Percentiles rank a stretch among this genome's conserved stretches.
Evolutionary conservation across 1,140 invertebrate species (phyloP).

Genomic region (Solenopsis fugax): DNA sequence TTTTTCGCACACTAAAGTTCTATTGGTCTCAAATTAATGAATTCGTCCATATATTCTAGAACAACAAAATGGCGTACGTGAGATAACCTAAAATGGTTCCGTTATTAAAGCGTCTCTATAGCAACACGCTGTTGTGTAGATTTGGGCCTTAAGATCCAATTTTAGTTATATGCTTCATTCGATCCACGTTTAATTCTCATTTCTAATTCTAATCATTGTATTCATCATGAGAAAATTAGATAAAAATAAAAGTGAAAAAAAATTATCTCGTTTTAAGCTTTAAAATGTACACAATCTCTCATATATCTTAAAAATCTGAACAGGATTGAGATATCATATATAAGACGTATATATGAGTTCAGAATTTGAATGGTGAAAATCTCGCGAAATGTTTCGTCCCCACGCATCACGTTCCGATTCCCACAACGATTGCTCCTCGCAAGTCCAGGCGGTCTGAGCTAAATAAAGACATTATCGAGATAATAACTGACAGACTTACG

Average conservation of each 20-base stretch:
- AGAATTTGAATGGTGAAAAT: neutral
- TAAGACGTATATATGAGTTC: neutral
- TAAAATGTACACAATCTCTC: neutral
- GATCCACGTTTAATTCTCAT: neutral
- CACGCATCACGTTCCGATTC: neutral
- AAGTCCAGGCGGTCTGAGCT: conserved; percentile 26
- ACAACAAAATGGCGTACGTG: conserved; percentile 72
- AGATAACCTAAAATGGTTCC: conserved; percentile 69
- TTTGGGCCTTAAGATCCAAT: conserved; percentile 66
- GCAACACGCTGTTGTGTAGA: neutral
- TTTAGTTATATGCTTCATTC: neutral
- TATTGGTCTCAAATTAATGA: neutral
- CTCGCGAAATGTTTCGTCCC: neutral
- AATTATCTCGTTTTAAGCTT: neutral
- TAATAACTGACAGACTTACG: conserved; percentile 67
- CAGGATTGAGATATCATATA: neutral
- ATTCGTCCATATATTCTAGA: conserved; percentile 21
- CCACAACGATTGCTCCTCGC: neutral
- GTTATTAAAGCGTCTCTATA: conserved; percentile 38
- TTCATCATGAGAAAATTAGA: conserved; percentile 2
- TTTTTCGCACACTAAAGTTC: neutral
- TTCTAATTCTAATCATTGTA: neutral
- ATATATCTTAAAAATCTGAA: neutral
- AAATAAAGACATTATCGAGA: conserved; percentile 11
- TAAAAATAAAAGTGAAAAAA: conserved; percentile 2